phyloP scores from a whole-genome alignment of 2,888 invertebrate genomes.

The Apotomis capreana region DNA sequence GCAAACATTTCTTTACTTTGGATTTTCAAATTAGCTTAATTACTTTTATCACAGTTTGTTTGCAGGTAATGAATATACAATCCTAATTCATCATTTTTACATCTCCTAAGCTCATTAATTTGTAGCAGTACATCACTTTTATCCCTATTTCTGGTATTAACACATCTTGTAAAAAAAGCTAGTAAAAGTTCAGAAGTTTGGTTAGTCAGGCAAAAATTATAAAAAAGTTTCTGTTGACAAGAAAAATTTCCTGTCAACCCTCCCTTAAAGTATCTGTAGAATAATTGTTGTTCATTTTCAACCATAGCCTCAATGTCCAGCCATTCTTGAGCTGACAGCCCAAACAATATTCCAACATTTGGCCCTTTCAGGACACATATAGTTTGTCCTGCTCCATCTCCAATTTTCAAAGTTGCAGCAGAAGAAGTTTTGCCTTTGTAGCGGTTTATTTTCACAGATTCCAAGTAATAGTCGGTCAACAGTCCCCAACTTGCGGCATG shows the following conservation, averaged over 20 bases:
- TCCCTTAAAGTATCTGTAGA: slow-evolving; percentile 75
- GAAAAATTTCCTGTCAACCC: slow-evolving; percentile 65
- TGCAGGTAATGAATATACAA: slow-evolving; percentile 60
- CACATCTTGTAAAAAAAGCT: slow-evolving; percentile 62
- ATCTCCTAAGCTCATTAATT: slow-evolving; percentile 63
- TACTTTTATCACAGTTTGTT: slow-evolving; percentile 35
- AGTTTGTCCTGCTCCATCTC: slow-evolving; percentile 69
- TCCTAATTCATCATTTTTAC: slow-evolving; percentile 61
- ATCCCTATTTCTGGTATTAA: slow-evolving; percentile 68
- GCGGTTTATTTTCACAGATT: slow-evolving; percentile 73
- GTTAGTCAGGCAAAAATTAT: slow-evolving; percentile 71
- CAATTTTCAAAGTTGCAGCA: slow-evolving; percentile 67
- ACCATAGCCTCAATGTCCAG: slow-evolving; percentile 67
- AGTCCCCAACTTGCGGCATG: slow-evolving; percentile 67
- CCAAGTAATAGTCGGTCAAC: slow-evolving; percentile 70
- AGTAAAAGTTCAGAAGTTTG: slow-evolving; percentile 66
- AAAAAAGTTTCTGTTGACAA: slow-evolving; percentile 74
- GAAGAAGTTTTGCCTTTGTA: slow-evolving; percentile 56
- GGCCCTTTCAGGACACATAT: slow-evolving; percentile 69
- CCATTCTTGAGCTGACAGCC: slow-evolving; percentile 67
- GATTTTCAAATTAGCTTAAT: neutral
- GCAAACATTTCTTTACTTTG: neutral
- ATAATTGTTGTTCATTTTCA: slow-evolving; percentile 64
- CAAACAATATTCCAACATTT: slow-evolving; percentile 67
- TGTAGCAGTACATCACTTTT: slow-evolving; percentile 68